phyloP scores from a whole-genome alignment of 2,113 vertebrate species.

The Phyllopteryx taeniolatus region DNA sequence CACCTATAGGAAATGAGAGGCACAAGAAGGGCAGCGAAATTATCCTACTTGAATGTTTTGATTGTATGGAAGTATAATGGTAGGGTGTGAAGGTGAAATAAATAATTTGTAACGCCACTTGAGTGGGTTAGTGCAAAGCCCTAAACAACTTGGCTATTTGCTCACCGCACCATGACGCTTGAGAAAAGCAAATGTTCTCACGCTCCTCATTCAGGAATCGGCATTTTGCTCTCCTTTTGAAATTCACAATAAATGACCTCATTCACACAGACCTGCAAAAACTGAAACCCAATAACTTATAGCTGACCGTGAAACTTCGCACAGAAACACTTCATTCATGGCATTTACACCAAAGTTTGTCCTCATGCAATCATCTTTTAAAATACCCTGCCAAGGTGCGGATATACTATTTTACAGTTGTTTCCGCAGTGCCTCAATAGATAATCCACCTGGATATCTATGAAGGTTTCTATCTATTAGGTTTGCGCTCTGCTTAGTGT shows the following conservation, averaged over 20 bases:
- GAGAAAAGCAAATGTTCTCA: not conserved
- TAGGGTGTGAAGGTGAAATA: not conserved
- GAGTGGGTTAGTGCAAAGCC: too few relatives aligned
- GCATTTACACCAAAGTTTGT: not conserved
- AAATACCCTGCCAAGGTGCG: too few relatives aligned
- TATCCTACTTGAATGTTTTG: conserved; percentile 33
- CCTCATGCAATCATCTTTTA: too few relatives aligned
- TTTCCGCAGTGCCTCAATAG: too few relatives aligned
- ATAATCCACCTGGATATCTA: too few relatives aligned
- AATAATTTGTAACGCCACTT: not conserved
- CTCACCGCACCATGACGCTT: not conserved
- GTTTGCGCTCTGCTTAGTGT: too few relatives aligned
- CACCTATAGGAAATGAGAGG: conserved; percentile 45
- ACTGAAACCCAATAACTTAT: not conserved
- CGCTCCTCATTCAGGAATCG: not conserved
- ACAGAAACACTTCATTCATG: not conserved
- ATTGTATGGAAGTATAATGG: conserved; percentile 2
- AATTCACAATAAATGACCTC: not conserved
- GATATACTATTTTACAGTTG: too few relatives aligned
- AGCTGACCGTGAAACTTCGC: not conserved
- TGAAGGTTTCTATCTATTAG: too few relatives aligned
- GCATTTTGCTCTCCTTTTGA: not conserved
- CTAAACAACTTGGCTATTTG: not conserved
- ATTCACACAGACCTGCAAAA: not conserved
- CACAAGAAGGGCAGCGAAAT: conserved; percentile 29